Base-by-base conservation (phyloP, 2,888 invertebrate genomes). In the Aromia moschata region DNA sequence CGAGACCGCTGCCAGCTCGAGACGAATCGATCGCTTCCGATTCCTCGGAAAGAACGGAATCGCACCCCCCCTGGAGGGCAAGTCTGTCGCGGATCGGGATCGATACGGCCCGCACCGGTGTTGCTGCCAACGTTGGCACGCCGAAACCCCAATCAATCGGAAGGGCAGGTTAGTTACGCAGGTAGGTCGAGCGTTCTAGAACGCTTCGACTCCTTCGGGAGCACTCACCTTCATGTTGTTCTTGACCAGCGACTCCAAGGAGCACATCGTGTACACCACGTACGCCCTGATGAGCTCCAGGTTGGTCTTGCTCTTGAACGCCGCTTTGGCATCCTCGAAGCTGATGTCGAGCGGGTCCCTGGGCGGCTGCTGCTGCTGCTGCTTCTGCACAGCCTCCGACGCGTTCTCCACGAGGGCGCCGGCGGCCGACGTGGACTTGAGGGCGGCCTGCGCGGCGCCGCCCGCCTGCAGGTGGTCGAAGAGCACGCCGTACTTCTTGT, bases 221-320 rank as follows among this genome's bases (percentile, higher is more conserved):
- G 31, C 1, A 80, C 86, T 88, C 84, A 97, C 97, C 93, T 90
- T 88, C 85, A 89, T 91, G 79, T 97, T 96, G 83, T 97, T 88
- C 79, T 95, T 92, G 69, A 98, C 97, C 70, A 98, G 82, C 79
- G 88, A 90, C 76, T 91, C 88, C 77, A 92, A 85, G 56, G 94
- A 91, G 83, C 97, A 97, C 79, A 98, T 84, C 78, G 92, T 89
- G 82, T 97, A 96, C 70, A 98, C 97, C 76, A 96, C 74, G 79
- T 94, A 91, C 36, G 95, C 96, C 68, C 98, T 86, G 49, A 96
- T 77, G 70, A 98, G 86, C 83, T 98, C 97, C 83, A 87, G 89
- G 69, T 93, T 96, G 72, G 93, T 94, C 85, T 98, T 98, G 83
- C 96, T 96, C 81, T 94, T 94, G 84, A 95, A 98, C 17, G 97